Evolutionary conservation across 2,888 invertebrate genomes (phyloP).

Genomic region (Amphiduros pacificus): DNA sequence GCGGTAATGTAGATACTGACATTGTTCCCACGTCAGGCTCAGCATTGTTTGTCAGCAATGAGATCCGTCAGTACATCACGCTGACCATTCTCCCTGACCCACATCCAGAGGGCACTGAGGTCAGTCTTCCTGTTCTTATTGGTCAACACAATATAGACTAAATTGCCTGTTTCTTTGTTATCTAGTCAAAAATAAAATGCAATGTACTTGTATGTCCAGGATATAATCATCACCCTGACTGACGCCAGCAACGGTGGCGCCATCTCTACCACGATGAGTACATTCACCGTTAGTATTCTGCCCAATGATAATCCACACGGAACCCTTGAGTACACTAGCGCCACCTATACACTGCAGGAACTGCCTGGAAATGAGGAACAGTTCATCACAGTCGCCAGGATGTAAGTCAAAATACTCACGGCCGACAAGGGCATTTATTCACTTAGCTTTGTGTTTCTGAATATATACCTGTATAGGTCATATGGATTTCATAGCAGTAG

Average conservation of each 20-base stretch:
- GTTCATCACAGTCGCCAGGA: conserved; percentile 37
- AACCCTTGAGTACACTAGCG: conserved; percentile 38
- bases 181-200: background rate
- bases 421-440: too few species aligned
- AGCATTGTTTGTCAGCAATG: conserved; percentile 52
- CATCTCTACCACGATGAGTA: conserved; percentile 34
- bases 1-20: conserved; percentile 35
- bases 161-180: background rate
- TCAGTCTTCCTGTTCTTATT: conserved; percentile 19
- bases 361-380: conserved; percentile 34
- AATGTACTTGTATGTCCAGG: conserved; percentile 39
- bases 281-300: conserved; percentile 41
- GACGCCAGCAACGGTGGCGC: conserved; percentile 46
- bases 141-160: background rate
- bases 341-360: conserved; percentile 37
- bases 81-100: conserved; percentile 47
- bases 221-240: conserved; percentile 39
- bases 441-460: too few species aligned
- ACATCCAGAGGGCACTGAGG: conserved; percentile 50
- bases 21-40: conserved; percentile 48
- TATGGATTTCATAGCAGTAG: too few species aligned
- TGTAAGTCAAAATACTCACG: conserved; percentile 38
- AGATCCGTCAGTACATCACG: conserved; percentile 38
- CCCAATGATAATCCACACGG: conserved; percentile 57
- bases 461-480: too few species aligned